Conservation (phyloP, 2,797 vertebrate genomes). For the Ctenopoma multispine region DNA sequence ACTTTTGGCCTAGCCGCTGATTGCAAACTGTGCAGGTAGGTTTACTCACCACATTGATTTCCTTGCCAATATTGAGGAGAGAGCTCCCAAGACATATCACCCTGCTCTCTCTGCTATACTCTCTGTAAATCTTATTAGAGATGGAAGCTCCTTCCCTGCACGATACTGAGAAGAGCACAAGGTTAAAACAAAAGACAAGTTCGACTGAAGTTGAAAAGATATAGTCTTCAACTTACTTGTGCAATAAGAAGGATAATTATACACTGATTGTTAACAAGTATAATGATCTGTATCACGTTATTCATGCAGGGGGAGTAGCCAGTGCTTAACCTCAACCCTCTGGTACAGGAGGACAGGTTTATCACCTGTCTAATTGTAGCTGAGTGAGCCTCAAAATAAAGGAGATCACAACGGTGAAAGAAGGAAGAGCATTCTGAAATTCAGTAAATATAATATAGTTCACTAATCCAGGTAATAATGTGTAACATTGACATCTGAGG, state of each 20-base stretch:
- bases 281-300: too few species aligned
- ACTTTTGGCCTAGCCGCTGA: constrained; percentile 87
- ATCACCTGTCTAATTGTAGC: too few species aligned
- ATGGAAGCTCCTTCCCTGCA: constrained; percentile 51
- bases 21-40: constrained; percentile 84
- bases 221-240: constrained; percentile 27
- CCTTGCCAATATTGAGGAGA: constrained; percentile 87
- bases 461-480: too few species aligned
- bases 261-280: background rate
- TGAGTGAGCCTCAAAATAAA: too few species aligned
- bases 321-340: too few species aligned
- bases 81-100: constrained; percentile 86
- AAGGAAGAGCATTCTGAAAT: too few species aligned
- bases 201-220: constrained; percentile 47
- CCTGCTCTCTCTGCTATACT: constrained; percentile 68
- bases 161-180: constrained; percentile 49
- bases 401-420: too few species aligned
- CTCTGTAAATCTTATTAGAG: constrained; percentile 76
- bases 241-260: constrained; percentile 2
- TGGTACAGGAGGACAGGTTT: too few species aligned
- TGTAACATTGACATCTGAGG: too few species aligned
- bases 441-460: too few species aligned
- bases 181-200: constrained; percentile 67
- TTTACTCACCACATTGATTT: constrained; percentile 94
- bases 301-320: too few species aligned